phyloP scores from a whole-genome alignment of 2,888 invertebrate genomes.

The Bombylius discolor region DNA sequence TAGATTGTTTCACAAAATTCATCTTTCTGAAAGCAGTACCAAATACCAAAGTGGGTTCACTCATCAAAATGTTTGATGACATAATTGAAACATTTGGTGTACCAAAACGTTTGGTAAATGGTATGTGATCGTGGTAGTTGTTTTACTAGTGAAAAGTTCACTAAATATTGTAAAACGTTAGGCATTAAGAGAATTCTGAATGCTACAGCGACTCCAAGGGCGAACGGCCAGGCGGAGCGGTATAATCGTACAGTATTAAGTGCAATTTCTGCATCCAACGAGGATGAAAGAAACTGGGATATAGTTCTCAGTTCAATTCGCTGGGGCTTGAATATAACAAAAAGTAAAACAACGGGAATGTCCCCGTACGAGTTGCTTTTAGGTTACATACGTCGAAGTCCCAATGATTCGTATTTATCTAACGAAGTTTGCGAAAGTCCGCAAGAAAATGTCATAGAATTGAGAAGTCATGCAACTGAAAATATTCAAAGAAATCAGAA shows the following conservation, averaged over 20 bases:
- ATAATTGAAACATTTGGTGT: constrained; percentile 1
- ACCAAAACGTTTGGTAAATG: constrained; percentile 3
- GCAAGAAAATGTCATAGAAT: too few relatives aligned
- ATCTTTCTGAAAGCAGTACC: neutral
- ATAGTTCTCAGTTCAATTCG: too few relatives aligned
- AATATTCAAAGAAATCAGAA: too few relatives aligned
- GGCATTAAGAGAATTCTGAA: neutral
- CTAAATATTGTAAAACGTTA: neutral
- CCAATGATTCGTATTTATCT: too few relatives aligned
- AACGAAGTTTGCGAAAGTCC: too few relatives aligned
- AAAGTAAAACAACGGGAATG: too few relatives aligned
- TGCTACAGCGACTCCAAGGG: constrained; percentile 1
- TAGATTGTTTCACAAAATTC: constrained; percentile 15
- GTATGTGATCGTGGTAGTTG: neutral
- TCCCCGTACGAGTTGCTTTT: too few relatives aligned
- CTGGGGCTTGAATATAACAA: too few relatives aligned
- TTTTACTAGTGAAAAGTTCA: neutral
- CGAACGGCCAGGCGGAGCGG: neutral
- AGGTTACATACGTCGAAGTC: too few relatives aligned
- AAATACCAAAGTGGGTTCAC: neutral
- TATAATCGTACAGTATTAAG: neutral
- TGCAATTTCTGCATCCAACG: neutral
- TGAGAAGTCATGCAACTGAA: too few relatives aligned
- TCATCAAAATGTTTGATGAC: neutral
- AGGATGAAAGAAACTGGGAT: neutral